These are phyloP conservation scores for Chamaetylas fuelleborni DNA, from an alignment of 2,113 vertebrate genomes.

Conservation along the genomic window DNA sequence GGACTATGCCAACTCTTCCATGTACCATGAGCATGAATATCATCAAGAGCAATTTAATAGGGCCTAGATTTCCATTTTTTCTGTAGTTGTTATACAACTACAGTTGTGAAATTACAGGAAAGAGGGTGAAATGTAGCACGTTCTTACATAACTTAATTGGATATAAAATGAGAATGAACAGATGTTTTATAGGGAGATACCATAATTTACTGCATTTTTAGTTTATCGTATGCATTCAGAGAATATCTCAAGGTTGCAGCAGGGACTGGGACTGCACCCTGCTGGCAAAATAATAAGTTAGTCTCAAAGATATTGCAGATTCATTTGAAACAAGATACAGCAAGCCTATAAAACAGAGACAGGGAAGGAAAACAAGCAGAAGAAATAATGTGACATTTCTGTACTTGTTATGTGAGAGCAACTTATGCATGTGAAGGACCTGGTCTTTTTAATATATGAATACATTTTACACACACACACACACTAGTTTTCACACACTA, in stretches of 20 bases:
- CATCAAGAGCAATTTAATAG: background rate
- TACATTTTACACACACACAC: background rate
- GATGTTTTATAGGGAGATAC: background rate
- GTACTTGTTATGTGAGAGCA: background rate
- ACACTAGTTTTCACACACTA: too few species aligned
- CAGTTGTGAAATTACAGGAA: background rate
- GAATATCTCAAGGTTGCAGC: background rate
- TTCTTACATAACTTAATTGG: background rate
- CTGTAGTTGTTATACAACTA: background rate
- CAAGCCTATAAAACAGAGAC: background rate
- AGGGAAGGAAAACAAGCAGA: background rate
- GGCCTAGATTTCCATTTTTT: background rate
- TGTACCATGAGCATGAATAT: background rate
- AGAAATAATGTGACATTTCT: background rate
- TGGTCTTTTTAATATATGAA: background rate
- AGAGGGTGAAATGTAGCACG: background rate
- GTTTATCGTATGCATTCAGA: background rate
- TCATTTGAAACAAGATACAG: conserved; percentile 8
- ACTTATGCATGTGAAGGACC: background rate
- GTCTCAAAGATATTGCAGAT: background rate
- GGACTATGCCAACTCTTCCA: background rate
- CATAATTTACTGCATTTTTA: background rate
- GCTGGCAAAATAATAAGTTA: background rate
- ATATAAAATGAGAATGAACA: background rate
- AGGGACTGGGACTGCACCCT: background rate